Base-by-base conservation (phyloP, 1,140 invertebrate genomes). In the Eueides isabella region DNA sequence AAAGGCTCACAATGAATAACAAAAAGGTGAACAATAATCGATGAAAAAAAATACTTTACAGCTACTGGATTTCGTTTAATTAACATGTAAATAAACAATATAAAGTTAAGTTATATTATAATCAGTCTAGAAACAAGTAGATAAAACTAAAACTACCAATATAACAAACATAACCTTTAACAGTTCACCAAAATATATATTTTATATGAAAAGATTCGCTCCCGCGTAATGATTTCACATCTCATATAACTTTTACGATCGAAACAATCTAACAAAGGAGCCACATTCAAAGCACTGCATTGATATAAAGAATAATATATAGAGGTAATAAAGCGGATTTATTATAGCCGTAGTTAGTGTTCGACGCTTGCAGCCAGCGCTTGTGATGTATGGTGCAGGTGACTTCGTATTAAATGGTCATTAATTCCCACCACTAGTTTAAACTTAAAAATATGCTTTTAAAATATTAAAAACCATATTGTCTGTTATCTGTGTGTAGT, bases 321-420 rank as follows among this genome's bases (percentile, higher is more conserved):
- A 76, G 63, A 31, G 29, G 75, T 67, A 61, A 77, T 77, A 77
- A 73, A 68, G 41, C 61, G 75, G 67, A 76, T 76, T 76, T 76
- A 76, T 76, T 76, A 65, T 65, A 55, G 75, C 41, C 70, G 71
- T 72, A 76, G 75, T 76, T 76, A 76, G 75, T 61, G 68, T 63
- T 63, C 61, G 61, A 31, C 29, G 29, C 61, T 2, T 11, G 7
- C 48, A 19, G 48, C 19, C n/a, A 11, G 48, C 48, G 0, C 48
- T 55, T 23, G 11, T 55, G 48, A 55, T 12, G 48, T 12, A 26
- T 26, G 48, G 23, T 3, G 23, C 48, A 55, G 48, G 48, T 55
- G 48, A 26, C 48, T 26, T 23, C 48, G 48, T 12, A 26, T 26
- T 55, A 55, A 55, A 26, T 11, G 23, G 7, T 23, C 26, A 55